Evolutionary conservation across 2,797 vertebrate genomes (phyloP), one percentile per base, ranked within the genome.

Genomic region (Falco rusticolus): DNA sequence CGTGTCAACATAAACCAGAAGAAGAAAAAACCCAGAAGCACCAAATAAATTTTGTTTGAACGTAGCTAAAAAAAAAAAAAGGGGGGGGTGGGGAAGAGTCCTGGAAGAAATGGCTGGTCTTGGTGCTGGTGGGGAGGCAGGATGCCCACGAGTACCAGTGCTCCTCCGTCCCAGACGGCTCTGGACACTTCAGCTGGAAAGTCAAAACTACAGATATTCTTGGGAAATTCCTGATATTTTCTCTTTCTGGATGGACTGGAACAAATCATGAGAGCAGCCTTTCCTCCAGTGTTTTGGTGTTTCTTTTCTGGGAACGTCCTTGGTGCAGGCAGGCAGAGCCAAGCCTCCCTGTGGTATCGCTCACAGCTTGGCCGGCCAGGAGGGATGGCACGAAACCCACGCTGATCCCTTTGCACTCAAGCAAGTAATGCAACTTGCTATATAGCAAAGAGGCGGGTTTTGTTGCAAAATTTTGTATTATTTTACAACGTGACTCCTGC

Each of bases 171-270:
- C 64, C 60, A 63, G 68, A 24, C 81, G 56, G 66, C 20, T 82
- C 56, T 21, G 16, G 51, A 28, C 45, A 18, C 16, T 57, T 80
- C 56, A 66, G 60, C 41, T 74, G 60, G 25, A 16, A 76, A 83
- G 33, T 28, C 59, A 93, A 66, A 80, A 24, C 10, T 48, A 15
- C 31, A 63, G 66, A 50, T 63, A 93, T 89, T 87, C 24, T 53
- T 50, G 29, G 68, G 82, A 91, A 91, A 92, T 87, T 95, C 87
- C 92, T 91, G 47, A 34, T 51, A 69, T 93, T 96, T 95, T 89
- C 71, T 93, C 57, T 24, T 91, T 87, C 65, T 86, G 51, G 16
- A 76, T 39, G 57, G 22, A 64, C 81, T 87, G 93, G 75, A 51
- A 76, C 16, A 61, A 65, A 60, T 22, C 47, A 51, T 2, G 56